Percentiles rank a stretch among this genome's conserved stretches.
phyloP scores from a whole-genome alignment of 2,888 invertebrate species.

The Pollenia labialis region DNA sequence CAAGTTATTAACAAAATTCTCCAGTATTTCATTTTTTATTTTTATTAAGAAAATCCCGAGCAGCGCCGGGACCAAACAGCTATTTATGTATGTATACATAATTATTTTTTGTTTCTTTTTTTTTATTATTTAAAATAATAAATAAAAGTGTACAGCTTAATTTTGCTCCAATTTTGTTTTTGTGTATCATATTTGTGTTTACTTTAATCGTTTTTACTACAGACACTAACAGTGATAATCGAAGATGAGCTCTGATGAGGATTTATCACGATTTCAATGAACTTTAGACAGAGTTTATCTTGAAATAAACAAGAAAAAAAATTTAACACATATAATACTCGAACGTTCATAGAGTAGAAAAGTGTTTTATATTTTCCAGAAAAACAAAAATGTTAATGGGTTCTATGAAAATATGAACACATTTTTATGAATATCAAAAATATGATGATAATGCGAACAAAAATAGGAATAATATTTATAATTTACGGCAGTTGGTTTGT shows the following conservation, averaged over 20 bases:
- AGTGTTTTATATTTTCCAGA: conserved; percentile 41
- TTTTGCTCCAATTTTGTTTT: conserved; percentile 66
- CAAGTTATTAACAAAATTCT: too few relatives aligned
- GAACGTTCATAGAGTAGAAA: conserved; percentile 40
- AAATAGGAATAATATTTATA: conserved; percentile 24
- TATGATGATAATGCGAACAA: conserved; percentile 25
- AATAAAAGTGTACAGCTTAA: conserved; percentile 39
- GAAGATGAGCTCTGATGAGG: conserved; percentile 72
- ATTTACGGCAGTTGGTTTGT: background rate
- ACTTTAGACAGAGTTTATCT: conserved; percentile 83
- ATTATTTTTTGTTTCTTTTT: background rate
- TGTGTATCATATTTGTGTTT: conserved; percentile 61
- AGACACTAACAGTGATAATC: conserved; percentile 71
- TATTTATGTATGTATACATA: too few relatives aligned
- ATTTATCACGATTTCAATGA: conserved; percentile 83
- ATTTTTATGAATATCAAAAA: conserved; percentile 51
- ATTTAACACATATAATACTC: conserved; percentile 42
- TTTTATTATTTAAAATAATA: conserved; percentile 22
- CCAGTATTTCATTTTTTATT: too few relatives aligned
- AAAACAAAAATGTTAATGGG: conserved; percentile 52
- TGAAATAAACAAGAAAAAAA: conserved; percentile 74
- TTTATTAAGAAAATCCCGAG: too few relatives aligned
- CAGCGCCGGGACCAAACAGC: too few relatives aligned
- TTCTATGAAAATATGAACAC: conserved; percentile 40
- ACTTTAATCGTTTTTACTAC: conserved; percentile 45